A percentile compares a stretch with the other conserved stretches of the same genome.
These are phyloP conservation scores for Halocynthia aurantium DNA, from an alignment of 23 tunicate species.

Conservation along the genomic window DNA sequence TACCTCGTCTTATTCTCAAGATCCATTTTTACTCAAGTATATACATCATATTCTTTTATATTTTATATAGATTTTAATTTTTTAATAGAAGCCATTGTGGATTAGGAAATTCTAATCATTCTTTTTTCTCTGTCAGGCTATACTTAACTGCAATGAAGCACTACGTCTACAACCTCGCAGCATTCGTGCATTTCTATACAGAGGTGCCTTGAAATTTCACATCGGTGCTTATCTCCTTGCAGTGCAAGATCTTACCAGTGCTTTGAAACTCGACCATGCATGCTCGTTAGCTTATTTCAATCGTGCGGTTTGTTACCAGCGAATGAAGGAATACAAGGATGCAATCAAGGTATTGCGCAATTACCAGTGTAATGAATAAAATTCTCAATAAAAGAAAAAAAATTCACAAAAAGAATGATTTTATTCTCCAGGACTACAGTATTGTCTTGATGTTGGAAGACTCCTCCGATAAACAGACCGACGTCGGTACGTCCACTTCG, in stretches of 20 bases:
- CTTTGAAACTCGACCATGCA: constrained; percentile 56
- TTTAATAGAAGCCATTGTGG: too few relatives aligned
- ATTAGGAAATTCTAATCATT: not conserved
- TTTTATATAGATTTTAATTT: too few relatives aligned
- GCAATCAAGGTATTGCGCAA: constrained; percentile 53
- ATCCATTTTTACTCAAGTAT: too few relatives aligned
- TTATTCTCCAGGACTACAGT: constrained; percentile 70
- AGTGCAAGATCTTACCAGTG: constrained; percentile 52
- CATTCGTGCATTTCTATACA: constrained; percentile 61
- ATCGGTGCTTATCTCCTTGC: constrained; percentile 71
- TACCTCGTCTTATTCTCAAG: too few relatives aligned
- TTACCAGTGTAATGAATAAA: not conserved
- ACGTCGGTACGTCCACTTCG: not conserved
- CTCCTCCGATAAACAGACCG: constrained; percentile 1
- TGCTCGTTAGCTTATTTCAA: constrained; percentile 82
- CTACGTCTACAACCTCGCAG: constrained; percentile 65
- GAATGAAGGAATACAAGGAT: constrained; percentile 28
- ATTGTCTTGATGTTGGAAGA: constrained; percentile 53
- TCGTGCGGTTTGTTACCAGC: constrained; percentile 68
- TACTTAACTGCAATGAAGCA: constrained; percentile 92
- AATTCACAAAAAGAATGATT: not conserved
- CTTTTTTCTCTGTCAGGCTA: constrained; percentile 44
- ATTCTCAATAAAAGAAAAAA: not conserved
- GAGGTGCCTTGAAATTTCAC: constrained; percentile 67
- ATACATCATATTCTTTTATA: too few relatives aligned